A percentile compares a stretch with the other conserved stretches of the same genome.
Conservation (phyloP, 2,888 invertebrate genomes). For the Drosophila mayaguana region DNA sequence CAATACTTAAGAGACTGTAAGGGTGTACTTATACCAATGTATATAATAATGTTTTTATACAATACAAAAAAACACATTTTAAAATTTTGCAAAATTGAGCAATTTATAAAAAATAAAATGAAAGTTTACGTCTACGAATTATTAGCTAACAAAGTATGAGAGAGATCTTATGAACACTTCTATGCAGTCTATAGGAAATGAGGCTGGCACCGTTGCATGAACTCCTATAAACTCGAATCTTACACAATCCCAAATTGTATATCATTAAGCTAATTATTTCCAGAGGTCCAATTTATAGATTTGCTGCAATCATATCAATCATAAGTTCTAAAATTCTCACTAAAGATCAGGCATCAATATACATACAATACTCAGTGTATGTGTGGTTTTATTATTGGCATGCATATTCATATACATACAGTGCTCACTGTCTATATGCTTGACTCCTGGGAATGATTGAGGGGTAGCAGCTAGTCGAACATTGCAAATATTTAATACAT, state of each 20-base stretch:
- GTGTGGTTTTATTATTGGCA: too few relatives aligned
- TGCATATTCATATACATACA: constrained; percentile 3
- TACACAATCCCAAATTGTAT: neutral
- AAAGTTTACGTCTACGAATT: too few relatives aligned
- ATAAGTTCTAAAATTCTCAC: neutral
- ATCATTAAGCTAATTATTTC: neutral
- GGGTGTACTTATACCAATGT: too few relatives aligned
- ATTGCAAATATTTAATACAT: neutral
- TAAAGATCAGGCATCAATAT: neutral
- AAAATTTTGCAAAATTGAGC: too few relatives aligned
- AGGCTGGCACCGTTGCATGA: neutral
- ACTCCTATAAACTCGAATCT: neutral
- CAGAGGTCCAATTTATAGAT: neutral
- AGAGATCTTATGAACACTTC: neutral
- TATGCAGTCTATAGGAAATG: neutral
- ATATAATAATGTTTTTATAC: too few relatives aligned
- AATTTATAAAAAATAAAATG: too few relatives aligned
- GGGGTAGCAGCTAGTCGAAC: neutral
- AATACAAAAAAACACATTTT: too few relatives aligned
- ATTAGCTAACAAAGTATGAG: neutral
- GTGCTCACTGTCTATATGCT: constrained; percentile 18
- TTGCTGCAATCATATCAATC: neutral
- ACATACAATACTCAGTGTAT: too few relatives aligned
- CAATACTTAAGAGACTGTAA: neutral
- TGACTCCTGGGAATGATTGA: neutral